phyloP scores from a whole-genome alignment of 2,797 vertebrate genomes.

The Galagoides demidoff region DNA sequence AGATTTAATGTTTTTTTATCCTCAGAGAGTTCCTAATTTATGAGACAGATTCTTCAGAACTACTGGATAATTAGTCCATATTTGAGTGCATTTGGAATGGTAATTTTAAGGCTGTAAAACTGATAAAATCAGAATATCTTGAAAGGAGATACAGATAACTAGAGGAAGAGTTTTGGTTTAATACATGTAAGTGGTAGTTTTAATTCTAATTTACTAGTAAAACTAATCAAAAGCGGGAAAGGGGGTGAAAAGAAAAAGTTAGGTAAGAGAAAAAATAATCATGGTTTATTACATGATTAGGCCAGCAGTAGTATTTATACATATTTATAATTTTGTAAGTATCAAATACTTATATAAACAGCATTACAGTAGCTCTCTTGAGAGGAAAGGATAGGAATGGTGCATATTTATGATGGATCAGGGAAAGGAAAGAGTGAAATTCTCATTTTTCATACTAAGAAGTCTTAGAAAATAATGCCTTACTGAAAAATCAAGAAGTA shows the following conservation, averaged over 20 bases:
- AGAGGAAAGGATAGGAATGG: neutral
- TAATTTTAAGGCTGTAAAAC: conserved; percentile 28
- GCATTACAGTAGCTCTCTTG: neutral
- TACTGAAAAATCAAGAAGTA: conserved; percentile 36
- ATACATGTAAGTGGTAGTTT: neutral
- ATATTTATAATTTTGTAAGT: conserved; percentile 17
- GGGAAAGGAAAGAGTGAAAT: neutral
- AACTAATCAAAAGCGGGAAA: neutral
- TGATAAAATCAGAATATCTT: conserved; percentile 6
- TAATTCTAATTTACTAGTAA: conserved; percentile 32
- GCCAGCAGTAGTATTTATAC: neutral
- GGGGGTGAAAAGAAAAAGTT: neutral
- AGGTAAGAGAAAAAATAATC: neutral
- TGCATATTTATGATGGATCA: neutral
- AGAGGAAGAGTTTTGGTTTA: conserved; percentile 37
- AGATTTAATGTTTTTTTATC: conserved; percentile 27
- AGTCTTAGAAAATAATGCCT: neutral
- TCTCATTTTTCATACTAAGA: neutral
- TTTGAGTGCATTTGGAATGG: neutral
- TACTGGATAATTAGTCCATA: neutral
- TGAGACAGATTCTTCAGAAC: neutral
- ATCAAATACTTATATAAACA: neutral
- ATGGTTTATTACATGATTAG: conserved; percentile 27
- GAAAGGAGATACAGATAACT: neutral
- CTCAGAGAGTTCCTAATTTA: neutral